Conservation (phyloP, 2,888 invertebrate species). For the Tipula confusa region DNA sequence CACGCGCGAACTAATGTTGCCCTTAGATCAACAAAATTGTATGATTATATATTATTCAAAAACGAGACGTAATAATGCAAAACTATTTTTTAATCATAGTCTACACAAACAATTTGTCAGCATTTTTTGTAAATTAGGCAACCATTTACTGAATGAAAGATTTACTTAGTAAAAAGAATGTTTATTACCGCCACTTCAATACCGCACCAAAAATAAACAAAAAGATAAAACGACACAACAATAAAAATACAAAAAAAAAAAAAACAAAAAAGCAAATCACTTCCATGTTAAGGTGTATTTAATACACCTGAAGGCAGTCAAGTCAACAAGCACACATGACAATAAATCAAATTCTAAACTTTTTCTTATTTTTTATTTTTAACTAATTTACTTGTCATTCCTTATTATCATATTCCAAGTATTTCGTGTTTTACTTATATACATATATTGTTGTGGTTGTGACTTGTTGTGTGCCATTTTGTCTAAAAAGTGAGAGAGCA, state of each 20-base stretch:
- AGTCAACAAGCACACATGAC: constrained; percentile 12
- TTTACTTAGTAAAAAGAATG: background rate
- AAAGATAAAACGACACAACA: background rate
- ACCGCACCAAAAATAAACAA: background rate
- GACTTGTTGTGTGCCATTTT: background rate
- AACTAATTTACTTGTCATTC: constrained; percentile 25
- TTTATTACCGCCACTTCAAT: background rate
- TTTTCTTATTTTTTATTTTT: background rate
- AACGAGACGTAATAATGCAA: background rate
- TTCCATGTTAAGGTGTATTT: background rate
- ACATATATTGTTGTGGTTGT: too few relatives aligned
- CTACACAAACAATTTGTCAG: background rate
- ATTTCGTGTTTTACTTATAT: background rate
- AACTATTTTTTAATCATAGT: background rate
- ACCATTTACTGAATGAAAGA: background rate
- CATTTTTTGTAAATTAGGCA: background rate
- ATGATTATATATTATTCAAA: background rate
- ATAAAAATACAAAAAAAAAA: background rate
- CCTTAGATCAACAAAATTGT: too few relatives aligned
- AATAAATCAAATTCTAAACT: constrained; percentile 9
- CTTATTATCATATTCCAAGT: constrained; percentile 3
- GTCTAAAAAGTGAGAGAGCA: background rate
- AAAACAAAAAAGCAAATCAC: background rate
- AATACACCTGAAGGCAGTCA: constrained; percentile 20
- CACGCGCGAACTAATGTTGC: too few relatives aligned